Conservation (phyloP, 2,888 invertebrate genomes). For the Oscheius sp. region DNA sequence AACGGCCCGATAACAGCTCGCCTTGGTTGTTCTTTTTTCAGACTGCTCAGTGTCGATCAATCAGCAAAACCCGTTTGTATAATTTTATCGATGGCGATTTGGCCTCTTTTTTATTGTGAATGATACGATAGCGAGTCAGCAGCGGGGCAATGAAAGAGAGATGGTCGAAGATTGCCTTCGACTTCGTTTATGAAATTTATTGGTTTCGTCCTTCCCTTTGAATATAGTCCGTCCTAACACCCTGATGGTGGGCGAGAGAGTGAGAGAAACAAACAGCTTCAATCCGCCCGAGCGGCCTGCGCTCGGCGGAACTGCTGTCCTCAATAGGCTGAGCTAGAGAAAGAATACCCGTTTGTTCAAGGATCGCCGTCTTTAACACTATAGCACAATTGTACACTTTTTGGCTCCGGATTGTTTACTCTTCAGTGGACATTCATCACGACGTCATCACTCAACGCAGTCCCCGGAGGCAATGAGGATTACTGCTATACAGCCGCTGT, state of each 20-base stretch:
- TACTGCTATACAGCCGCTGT: no score
- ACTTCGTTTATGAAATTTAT: slow-evolving; percentile 5
- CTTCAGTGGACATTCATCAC: slow-evolving; percentile 4
- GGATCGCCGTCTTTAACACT: slow-evolving; percentile 29
- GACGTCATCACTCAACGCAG: slow-evolving; percentile 15
- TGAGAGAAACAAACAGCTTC: slow-evolving; percentile 28
- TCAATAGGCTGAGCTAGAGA: slow-evolving; percentile 4
- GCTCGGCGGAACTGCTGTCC: slow-evolving; percentile 27
- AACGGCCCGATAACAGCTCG: slow-evolving; percentile 5
- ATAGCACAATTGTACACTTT: slow-evolving; percentile 18
- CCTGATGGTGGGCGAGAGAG: background rate
- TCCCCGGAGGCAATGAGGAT: no score
- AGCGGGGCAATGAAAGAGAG: slow-evolving; percentile 1
- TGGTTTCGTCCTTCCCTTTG: background rate
- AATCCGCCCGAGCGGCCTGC: slow-evolving; percentile 15
- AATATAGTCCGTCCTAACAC: slow-evolving; percentile 3
- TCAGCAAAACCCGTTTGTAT: slow-evolving; percentile 27
- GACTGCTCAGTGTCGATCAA: background rate
- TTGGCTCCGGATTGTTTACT: slow-evolving; percentile 1
- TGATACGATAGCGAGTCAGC: background rate
- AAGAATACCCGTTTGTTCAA: slow-evolving; percentile 25
- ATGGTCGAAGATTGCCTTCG: slow-evolving; percentile 21
- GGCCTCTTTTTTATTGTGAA: slow-evolving; percentile 15
- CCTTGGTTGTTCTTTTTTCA: background rate
- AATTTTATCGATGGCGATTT: slow-evolving; percentile 20